A percentile compares a stretch with the other conserved stretches of the same genome.
These are phyloP conservation scores for Typhlichthys eigenmanni DNA, from an alignment of 2,797 vertebrate genomes.

Conservation along the genomic window DNA sequence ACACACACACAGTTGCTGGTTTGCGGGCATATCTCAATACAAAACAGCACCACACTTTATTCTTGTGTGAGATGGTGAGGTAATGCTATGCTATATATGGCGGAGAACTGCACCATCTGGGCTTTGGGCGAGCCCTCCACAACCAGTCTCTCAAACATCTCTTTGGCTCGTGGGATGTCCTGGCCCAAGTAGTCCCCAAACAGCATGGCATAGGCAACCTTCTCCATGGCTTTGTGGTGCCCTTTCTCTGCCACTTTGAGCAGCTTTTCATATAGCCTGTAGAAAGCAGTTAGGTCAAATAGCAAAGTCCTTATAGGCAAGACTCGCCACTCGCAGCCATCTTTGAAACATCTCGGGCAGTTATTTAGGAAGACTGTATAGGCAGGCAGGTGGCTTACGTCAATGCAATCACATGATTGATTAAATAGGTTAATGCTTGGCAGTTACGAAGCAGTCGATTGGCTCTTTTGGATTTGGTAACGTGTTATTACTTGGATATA, in stretches of 20 bases:
- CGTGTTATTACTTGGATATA: too few relatives aligned
- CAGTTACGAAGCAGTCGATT: too few relatives aligned
- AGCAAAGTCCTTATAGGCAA: too few relatives aligned
- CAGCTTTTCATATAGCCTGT: conserved; percentile 89
- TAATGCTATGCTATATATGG: background rate
- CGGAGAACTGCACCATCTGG: conserved; percentile 83
- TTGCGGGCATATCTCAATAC: background rate
- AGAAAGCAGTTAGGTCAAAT: conserved; percentile 7
- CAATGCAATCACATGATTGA: too few relatives aligned
- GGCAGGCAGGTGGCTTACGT: too few relatives aligned
- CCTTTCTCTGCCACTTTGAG: conserved; percentile 87
- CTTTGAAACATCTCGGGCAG: too few relatives aligned
- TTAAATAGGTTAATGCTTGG: too few relatives aligned
- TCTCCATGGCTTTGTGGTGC: conserved; percentile 93
- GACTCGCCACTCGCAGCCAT: too few relatives aligned
- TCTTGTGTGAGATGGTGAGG: background rate
- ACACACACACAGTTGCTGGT: background rate
- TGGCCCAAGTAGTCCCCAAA: conserved; percentile 93
- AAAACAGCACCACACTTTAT: background rate
- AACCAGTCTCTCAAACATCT: conserved; percentile 90
- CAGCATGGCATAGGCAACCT: conserved; percentile 92
- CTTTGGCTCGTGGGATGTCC: conserved; percentile 86
- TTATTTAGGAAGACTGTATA: too few relatives aligned
- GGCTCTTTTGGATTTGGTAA: too few relatives aligned
- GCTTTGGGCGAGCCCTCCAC: conserved; percentile 94